Conservation (phyloP, 1,140 invertebrate genomes). For the Macrotrachela quadricornifera region DNA sequence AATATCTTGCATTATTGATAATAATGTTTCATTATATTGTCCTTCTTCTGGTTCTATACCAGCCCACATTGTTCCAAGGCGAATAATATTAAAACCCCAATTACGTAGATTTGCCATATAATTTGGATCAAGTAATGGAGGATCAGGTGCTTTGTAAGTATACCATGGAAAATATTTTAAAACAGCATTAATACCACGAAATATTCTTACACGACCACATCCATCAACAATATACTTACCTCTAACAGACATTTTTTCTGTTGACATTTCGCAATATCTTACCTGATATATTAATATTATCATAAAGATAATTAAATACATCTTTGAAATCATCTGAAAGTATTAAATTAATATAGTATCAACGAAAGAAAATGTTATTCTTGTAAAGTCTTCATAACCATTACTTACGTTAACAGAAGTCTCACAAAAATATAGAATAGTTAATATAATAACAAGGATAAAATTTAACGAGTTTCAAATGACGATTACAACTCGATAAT, state of each 20-base stretch:
- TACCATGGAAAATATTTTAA: constrained; percentile 14
- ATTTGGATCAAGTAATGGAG: constrained; percentile 10
- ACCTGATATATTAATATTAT: too few species aligned
- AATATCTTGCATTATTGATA: neutral
- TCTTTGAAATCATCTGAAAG: too few species aligned
- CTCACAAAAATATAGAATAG: too few species aligned
- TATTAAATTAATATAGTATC: too few species aligned
- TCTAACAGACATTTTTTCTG: neutral
- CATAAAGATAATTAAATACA: too few species aligned
- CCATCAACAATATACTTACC: constrained; percentile 11
- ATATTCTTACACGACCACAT: constrained; percentile 11
- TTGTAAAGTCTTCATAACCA: too few species aligned
- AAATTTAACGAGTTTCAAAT: too few species aligned
- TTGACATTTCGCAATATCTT: too few species aligned
- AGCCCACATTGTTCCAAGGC: constrained; percentile 5
- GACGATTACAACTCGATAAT: too few species aligned
- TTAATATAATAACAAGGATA: too few species aligned
- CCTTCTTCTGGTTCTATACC: constrained; percentile 1
- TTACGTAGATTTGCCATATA: constrained; percentile 2
- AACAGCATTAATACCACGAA: constrained; percentile 16
- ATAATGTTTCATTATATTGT: neutral
- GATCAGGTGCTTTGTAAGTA: constrained; percentile 10
- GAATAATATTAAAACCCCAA: constrained; percentile 7
- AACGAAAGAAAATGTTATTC: too few species aligned
- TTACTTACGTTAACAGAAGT: too few species aligned